Percentiles rank a stretch among this genome's conserved stretches.
These are phyloP conservation scores for Hafferia zeledoni DNA, from an alignment of 2,797 vertebrate species.

Conservation along the genomic window DNA sequence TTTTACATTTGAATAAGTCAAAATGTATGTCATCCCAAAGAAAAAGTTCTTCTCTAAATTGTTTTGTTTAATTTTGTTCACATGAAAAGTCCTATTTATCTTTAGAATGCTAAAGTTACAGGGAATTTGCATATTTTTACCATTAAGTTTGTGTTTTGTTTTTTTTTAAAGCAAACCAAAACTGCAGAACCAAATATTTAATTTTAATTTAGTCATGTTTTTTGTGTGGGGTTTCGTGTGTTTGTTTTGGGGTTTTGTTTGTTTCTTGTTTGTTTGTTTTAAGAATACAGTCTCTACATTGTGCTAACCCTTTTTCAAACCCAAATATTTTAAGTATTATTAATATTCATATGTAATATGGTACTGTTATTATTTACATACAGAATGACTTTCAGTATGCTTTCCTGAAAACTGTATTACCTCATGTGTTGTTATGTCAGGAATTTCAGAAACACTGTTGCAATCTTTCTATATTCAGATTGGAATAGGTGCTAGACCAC, in stretches of 20 bases:
- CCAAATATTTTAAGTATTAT: neutral
- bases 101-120: neutral
- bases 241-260: neutral
- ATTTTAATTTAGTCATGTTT: neutral
- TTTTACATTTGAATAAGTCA: conserved; percentile 2
- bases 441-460: neutral
- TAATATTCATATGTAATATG: neutral
- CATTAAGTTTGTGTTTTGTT: neutral
- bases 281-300: neutral
- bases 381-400: neutral
- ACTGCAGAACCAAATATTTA: neutral
- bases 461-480: neutral
- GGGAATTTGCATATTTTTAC: neutral
- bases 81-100: neutral
- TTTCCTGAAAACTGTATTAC: neutral
- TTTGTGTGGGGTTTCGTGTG: neutral
- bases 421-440: neutral
- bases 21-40: neutral
- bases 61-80: neutral
- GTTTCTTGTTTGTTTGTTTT: neutral
- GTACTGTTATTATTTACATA: neutral
- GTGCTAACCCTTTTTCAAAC: neutral
- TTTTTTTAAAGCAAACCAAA: neutral
- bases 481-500: neutral
- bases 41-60: neutral